Evolutionary conservation across 2,113 vertebrate genomes (phyloP), one percentile per base, ranked within the genome.

Genomic region (Lota lota): DNA sequence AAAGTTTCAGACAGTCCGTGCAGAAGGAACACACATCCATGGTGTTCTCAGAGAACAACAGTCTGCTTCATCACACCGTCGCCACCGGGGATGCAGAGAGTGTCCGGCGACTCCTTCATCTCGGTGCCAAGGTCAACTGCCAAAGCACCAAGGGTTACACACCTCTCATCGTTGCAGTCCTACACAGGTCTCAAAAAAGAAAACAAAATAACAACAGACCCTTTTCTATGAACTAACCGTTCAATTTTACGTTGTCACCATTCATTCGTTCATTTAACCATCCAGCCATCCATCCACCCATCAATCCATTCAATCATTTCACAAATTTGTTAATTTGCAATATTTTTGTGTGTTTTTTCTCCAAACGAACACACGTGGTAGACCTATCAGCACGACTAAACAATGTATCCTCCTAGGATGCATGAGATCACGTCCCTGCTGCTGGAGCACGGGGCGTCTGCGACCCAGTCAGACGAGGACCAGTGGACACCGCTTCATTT

Each of bases 401-500:
- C 10, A 33, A 16, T 75, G 1, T 63, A 62, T 70, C 64, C 57
- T 17, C 21, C 3, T 76, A 92, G 90, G 56, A 82, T 85, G 3
- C 81, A 90, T 0, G 92, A 94, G 15, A 83, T 94, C 73, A 87
- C 91, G 40, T 50, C 78, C 0, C 19, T 91, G 18, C 85, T 97
- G 63, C 78, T 93, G 78, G 75, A 90, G 14, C 85, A 80, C 0
- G 88, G 88, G 0, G 92, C 94, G 0, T 69, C 83, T 11, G 58
- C 85, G 28, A 85, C 83, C 58, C 74, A 86, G 14, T 77, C 72
- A 0, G 94, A 95, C 1, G 86, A 92, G 2, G 95, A 96, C 0
- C 73, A 75, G 1, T 97, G 95, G 95, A 87, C 88, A 0, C 82
- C 91, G 0, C 85, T 95, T 15, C 93, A 95, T 84, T 98, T 95